Evolutionary conservation across 1,140 invertebrate species (phyloP).

Genomic region (Papilio glaucus): DNA sequence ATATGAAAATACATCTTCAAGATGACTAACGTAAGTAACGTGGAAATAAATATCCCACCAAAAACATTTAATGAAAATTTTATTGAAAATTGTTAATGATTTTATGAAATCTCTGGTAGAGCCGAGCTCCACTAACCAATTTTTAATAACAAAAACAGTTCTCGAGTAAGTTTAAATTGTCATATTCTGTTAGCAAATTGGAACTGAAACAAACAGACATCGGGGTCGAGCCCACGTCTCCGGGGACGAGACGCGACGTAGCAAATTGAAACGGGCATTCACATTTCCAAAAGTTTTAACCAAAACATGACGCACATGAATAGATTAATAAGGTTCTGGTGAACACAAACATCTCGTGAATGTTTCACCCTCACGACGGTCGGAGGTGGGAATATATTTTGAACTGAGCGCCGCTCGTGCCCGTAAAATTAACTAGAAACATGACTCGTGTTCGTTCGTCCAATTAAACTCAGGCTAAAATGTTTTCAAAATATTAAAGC

Average conservation of each 20-base stretch:
- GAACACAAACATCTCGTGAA: neutral
- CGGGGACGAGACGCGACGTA: neutral
- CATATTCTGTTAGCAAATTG: slow-evolving; percentile 5
- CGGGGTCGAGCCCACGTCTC: neutral
- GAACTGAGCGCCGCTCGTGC: too few relatives aligned
- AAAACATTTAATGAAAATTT: too few relatives aligned
- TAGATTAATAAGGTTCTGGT: neutral
- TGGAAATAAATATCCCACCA: too few relatives aligned
- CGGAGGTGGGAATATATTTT: too few relatives aligned
- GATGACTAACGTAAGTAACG: too few relatives aligned
- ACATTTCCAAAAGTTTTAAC: neutral
- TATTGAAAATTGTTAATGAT: too few relatives aligned
- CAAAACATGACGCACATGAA: slow-evolving; percentile 3
- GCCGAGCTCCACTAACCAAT: too few relatives aligned
- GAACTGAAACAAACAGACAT: neutral
- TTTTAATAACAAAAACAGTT: neutral
- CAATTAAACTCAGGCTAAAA: neutral
- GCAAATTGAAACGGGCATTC: neutral
- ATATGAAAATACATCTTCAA: too few relatives aligned
- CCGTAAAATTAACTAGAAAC: slow-evolving; percentile 1
- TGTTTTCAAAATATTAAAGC: neutral
- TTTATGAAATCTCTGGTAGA: neutral
- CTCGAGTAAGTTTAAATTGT: neutral
- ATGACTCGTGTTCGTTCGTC: neutral
- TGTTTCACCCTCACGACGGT: neutral